Base-by-base conservation (phyloP, 2,113 vertebrate species). In the Zingel zingel region DNA sequence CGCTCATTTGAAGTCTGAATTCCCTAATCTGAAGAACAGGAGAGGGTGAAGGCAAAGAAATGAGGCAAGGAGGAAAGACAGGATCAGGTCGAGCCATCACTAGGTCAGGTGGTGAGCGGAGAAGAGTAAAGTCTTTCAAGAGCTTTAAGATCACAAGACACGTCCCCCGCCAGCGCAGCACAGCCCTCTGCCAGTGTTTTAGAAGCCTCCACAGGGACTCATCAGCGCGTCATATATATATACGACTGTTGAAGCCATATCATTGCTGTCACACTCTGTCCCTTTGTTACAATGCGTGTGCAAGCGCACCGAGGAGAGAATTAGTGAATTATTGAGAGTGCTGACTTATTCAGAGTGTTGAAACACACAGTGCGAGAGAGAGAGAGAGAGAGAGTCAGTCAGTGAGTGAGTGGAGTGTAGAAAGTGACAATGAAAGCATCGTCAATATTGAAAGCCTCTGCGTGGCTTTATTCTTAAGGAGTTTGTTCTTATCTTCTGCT, bases 321-420 rank as follows among this genome's bases (percentile, higher is more conserved):
- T 70, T 69, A 61, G 85, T 91, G 88, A 94, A 93, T 92, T 90
- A 94, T 93, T 91, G 84, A 95, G 81, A 51, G 57, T 27, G 83
- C 86, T 88, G 82, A 89, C 82, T 86, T 91, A 89, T 91, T 89
- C 91, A 91, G 78, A 76, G 66, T 82, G 84, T 79, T 81, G 82
- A 87, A 86, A 89, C 72, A 79, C 59, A 82, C 69, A 53, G 19
- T 69, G 64, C 23, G 36, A 2, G 6, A 8, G 36, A 43, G 10
- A 43, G 39, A 9, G 39, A 43, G 16, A n/a, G 53, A 83, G 75
- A 64, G 74, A 75, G 85, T 33, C 33, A 86, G 78, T 39, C 74
- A 47, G 51, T 19, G 63, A 86, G 78, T 39, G 71, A 47, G 51
- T 19, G 63, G 82, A 81, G 89, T 73, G 88, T 65, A 54, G 54